Base-by-base conservation (phyloP, 2,113 vertebrate species). In the Solenodon paradoxus region DNA sequence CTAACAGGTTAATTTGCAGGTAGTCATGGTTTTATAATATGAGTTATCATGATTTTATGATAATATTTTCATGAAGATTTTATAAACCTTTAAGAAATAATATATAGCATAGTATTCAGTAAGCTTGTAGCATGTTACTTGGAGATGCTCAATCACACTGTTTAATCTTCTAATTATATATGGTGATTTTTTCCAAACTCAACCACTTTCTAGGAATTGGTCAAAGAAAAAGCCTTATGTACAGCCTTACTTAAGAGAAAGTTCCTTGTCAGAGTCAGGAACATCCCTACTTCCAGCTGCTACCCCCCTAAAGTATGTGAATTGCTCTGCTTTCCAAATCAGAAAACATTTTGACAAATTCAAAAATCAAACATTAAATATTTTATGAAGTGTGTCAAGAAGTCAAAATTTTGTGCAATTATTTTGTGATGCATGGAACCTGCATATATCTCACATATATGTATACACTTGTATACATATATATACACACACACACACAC, bases 221-320 rank as follows among this genome's bases (percentile, higher is more conserved):
- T 94, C 68, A 68, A 78, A 95, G 87, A 88, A 88, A 90, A 96
- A 92, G 95, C 94, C 86, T 96, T 97, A 90, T 57, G 16, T 83
- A 53, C 40, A 97, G 88, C 90, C 80, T 88, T 95, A 95, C 81
- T 93, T 90, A 68, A 93, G 90, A 95, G 45, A 68, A 84, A 77
- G 47, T 90, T 82, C 66, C 24, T 74, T 93, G 66, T 80, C 32
- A 78, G 80, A 94, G 49, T 87, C 53, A 94, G 75, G 68, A 78
- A 61, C 64, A 69, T 90, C n/a, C 71, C 20, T 93, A 1, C 61
- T 57, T 88, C 53, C 77, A 93, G 79, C 91, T 94, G 51, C 88
- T 88, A 15, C 15, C 53, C 49, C 59, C 85, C 78, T 81, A 69
- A 22, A 35, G 16, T 94, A 42, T 84, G 84, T 87, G 49, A 84